A percentile compares a stretch with the other conserved stretches of the same genome.
phyloP scores from a whole-genome alignment of 2,888 invertebrate genomes.

The Sepioteuthis lessoniana region DNA sequence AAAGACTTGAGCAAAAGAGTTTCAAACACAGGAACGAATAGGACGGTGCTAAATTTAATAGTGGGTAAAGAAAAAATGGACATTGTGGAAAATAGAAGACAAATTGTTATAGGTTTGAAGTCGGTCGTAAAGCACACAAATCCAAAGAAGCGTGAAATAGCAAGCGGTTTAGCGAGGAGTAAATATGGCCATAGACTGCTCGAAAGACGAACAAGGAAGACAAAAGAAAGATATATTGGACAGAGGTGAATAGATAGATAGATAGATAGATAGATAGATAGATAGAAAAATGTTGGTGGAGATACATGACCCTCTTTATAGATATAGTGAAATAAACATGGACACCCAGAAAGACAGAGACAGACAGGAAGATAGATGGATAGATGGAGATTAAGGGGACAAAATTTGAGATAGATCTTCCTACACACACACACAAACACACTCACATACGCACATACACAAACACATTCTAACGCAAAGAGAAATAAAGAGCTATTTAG shows the following conservation, averaged over 20 bases:
- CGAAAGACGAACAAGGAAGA: background rate
- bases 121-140: background rate
- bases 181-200: background rate
- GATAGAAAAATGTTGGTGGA: background rate
- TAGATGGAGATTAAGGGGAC: too few relatives aligned
- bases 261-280: background rate
- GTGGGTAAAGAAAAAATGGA: background rate
- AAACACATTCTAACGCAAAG: too few relatives aligned
- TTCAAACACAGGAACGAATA: background rate
- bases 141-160: background rate
- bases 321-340: too few relatives aligned
- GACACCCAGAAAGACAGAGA: too few relatives aligned
- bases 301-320: too few relatives aligned
- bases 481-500: too few relatives aligned
- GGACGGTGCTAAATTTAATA: background rate
- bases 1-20: background rate
- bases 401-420: too few relatives aligned
- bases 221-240: background rate
- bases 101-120: background rate
- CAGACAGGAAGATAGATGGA: too few relatives aligned
- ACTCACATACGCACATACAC: too few relatives aligned
- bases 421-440: too few relatives aligned
- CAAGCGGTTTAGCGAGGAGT: background rate
- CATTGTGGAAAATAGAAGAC: background rate
- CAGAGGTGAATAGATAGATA: background rate